Conservation (phyloP, 2,888 invertebrate species). For the Limnephilus marmoratus region DNA sequence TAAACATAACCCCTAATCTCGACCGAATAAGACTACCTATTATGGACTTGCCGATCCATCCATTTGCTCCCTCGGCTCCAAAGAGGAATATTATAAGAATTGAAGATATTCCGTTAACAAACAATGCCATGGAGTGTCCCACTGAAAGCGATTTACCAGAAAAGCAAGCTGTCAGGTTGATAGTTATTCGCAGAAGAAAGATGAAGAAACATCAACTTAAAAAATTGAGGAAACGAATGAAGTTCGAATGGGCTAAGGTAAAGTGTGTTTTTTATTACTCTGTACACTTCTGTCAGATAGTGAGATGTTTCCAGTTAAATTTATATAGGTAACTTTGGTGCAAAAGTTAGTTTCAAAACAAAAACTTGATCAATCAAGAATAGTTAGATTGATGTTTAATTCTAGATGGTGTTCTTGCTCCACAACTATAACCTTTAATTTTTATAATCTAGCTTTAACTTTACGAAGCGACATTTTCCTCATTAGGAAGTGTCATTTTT, state of each 20-base stretch:
- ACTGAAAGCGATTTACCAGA: constrained; percentile 73
- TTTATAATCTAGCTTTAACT: too few relatives aligned
- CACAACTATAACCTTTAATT: too few relatives aligned
- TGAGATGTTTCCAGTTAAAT: background rate
- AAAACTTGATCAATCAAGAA: background rate
- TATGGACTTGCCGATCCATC: constrained; percentile 57
- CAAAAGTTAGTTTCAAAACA: background rate
- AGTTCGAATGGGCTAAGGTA: constrained; percentile 85
- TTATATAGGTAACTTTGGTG: background rate
- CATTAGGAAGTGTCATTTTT: background rate
- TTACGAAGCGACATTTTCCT: background rate
- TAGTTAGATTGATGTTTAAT: background rate
- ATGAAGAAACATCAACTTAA: constrained; percentile 92
- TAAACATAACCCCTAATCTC: constrained; percentile 43
- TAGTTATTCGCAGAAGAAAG: constrained; percentile 87
- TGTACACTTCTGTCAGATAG: background rate
- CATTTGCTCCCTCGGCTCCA: constrained; percentile 37
- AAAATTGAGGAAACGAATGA: constrained; percentile 89
- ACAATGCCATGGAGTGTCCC: constrained; percentile 76
- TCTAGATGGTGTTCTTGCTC: too few relatives aligned
- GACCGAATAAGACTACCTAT: constrained; percentile 46
- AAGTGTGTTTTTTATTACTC: constrained; percentile 66
- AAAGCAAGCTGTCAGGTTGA: constrained; percentile 84
- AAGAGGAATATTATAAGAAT: constrained; percentile 67
- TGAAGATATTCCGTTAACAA: constrained; percentile 72